Conservation (phyloP, 2,797 vertebrate genomes). For the Decapterus maruadsi region DNA sequence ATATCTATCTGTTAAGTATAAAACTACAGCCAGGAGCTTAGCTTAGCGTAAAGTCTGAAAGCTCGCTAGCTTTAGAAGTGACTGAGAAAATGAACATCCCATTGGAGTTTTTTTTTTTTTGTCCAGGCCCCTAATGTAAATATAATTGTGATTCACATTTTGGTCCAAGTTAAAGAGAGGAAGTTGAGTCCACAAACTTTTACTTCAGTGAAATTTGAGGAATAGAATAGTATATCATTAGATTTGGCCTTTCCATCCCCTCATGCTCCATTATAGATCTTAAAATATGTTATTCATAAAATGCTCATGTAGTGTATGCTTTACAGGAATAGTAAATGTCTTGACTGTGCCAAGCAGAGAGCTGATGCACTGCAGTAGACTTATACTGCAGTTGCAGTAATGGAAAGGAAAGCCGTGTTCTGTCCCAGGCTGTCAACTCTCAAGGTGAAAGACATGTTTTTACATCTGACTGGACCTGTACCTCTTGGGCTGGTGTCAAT, state of each 20-base stretch:
- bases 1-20: neutral
- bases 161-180: neutral
- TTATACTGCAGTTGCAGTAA: constrained; percentile 30
- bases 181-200: constrained; percentile 25
- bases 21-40: neutral
- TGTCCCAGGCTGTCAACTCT: constrained; percentile 45
- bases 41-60: neutral
- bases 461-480: constrained; percentile 44
- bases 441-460: constrained; percentile 61
- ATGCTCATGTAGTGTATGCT: constrained; percentile 17
- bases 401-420: constrained; percentile 38
- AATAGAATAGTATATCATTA: constrained; percentile 33
- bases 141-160: neutral
- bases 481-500: constrained; percentile 48
- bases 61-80: neutral
- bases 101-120: neutral
- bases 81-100: neutral
- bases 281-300: constrained; percentile 44
- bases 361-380: constrained; percentile 31
- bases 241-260: constrained; percentile 5
- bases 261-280: constrained; percentile 18
- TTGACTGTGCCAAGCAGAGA: constrained; percentile 32
- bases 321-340: constrained; percentile 25
- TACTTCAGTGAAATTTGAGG: constrained; percentile 2
- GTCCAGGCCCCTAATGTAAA: neutral